These are phyloP conservation scores for Drosophila kikkawai DNA, from an alignment of 1,140 invertebrate species.

Conservation along the genomic window DNA sequence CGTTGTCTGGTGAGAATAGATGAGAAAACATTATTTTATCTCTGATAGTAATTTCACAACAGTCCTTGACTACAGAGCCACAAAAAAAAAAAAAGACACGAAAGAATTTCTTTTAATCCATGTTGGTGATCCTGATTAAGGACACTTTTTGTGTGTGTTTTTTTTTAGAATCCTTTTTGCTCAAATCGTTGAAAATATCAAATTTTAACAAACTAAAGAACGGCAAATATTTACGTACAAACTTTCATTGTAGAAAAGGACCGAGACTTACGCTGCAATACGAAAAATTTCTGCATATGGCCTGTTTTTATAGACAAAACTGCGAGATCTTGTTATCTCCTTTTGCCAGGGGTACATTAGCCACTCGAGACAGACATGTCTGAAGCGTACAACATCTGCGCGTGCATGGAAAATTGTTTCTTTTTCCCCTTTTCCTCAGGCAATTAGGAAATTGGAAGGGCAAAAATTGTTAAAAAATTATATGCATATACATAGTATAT, in stretches of 20 bases:
- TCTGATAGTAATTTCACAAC: background rate
- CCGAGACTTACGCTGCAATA: background rate
- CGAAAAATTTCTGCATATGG: background rate
- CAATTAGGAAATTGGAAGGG: constrained; percentile 7
- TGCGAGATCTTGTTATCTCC: background rate
- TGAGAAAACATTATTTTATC: background rate
- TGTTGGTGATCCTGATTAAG: background rate
- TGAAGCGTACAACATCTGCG: background rate
- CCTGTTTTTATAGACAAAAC: constrained; percentile 5
- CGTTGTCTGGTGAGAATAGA: constrained; percentile 38
- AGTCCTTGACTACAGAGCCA: background rate
- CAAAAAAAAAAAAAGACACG: background rate
- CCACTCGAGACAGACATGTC: constrained; percentile 3
- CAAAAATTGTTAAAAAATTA: background rate
- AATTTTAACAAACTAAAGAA: background rate
- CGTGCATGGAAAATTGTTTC: background rate
- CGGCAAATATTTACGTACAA: background rate
- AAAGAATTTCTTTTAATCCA: constrained; percentile 8
- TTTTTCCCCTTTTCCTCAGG: background rate
- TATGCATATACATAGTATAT: background rate
- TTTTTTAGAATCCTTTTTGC: background rate
- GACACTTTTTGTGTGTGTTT: background rate
- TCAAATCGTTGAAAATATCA: background rate
- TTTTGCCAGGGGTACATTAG: background rate
- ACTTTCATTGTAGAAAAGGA: constrained; percentile 3